Percentiles rank a stretch among this genome's conserved stretches.
These are phyloP conservation scores for Prionailurus viverrinus DNA, from an alignment of 2,113 vertebrate species.

Conservation along the genomic window DNA sequence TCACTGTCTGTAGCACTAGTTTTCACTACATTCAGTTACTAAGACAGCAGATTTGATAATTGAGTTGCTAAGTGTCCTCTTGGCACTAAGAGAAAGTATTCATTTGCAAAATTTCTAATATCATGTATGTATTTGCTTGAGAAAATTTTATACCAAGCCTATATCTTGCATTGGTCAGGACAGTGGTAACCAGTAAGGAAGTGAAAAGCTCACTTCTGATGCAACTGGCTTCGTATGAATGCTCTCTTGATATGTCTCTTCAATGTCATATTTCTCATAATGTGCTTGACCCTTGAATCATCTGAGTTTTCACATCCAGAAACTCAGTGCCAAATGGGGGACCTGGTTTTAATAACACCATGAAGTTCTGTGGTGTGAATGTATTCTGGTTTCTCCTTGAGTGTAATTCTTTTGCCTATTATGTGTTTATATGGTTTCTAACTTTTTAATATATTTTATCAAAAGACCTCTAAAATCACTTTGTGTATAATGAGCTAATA, in stretches of 20 bases:
- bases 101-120: background rate
- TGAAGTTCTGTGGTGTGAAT: background rate
- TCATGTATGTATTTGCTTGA: background rate
- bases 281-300: background rate
- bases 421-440: background rate
- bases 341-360: background rate
- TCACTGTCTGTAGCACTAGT: background rate
- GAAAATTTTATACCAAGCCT: background rate
- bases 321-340: background rate
- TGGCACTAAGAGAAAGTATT: background rate
- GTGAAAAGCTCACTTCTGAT: background rate
- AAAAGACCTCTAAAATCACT: background rate
- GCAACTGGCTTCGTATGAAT: background rate
- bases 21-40: background rate
- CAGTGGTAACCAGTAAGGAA: background rate
- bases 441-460: background rate
- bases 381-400: background rate
- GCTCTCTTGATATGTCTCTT: background rate
- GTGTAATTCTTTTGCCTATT: background rate
- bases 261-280: background rate
- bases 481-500: background rate
- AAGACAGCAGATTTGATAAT: background rate
- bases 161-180: background rate
- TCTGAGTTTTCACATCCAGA: background rate
- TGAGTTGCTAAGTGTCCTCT: background rate